Evolutionary conservation across 1,140 invertebrate species (phyloP).

Genomic region (Heliconius hewitsoni): DNA sequence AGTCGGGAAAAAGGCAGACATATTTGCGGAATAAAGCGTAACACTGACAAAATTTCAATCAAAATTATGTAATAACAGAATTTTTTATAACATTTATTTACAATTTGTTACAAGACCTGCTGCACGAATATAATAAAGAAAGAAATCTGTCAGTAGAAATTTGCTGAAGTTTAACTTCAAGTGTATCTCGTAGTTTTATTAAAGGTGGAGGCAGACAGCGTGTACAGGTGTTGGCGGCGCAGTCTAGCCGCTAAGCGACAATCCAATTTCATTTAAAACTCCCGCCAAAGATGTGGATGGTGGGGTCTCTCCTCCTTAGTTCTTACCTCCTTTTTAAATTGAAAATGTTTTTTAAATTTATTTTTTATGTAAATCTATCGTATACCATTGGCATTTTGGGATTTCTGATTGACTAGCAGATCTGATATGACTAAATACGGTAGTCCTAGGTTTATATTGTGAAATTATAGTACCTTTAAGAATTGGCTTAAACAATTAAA

Average conservation of each 20-base stretch:
- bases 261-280: constrained; percentile 21
- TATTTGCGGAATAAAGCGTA: too few relatives aligned
- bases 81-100: neutral
- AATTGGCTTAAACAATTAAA: too few relatives aligned
- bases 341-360: neutral
- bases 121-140: neutral
- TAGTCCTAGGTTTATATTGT: too few relatives aligned
- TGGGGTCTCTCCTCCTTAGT: neutral
- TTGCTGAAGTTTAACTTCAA: constrained; percentile 6
- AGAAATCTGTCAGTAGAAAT: neutral
- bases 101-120: neutral
- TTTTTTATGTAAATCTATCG: too few relatives aligned
- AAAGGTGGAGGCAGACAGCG: neutral
- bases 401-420: too few relatives aligned
- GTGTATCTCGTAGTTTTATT: constrained; percentile 15
- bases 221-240: constrained; percentile 15
- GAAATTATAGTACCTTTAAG: too few relatives aligned
- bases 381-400: too few relatives aligned
- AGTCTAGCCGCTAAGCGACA: constrained; percentile 20
- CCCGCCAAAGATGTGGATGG: neutral
- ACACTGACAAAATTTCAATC: too few relatives aligned
- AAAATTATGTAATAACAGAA: too few relatives aligned
- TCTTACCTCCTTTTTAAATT: neutral
- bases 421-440: too few relatives aligned
- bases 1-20: too few relatives aligned